phyloP scores from a whole-genome alignment of 2,797 vertebrate genomes.

The Hypotaenidia philippensis region DNA sequence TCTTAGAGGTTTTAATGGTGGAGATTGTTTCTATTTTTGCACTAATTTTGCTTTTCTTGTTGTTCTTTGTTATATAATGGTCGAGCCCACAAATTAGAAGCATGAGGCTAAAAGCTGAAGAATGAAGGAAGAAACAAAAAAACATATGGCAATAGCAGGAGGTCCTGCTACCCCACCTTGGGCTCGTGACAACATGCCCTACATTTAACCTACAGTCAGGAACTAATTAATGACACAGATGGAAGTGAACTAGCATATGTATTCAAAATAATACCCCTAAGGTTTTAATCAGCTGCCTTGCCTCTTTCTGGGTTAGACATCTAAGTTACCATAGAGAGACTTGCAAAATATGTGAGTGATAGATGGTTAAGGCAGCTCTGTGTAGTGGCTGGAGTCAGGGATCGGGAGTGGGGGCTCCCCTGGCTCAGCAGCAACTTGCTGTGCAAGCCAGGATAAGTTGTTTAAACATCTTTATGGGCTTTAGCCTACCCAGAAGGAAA shows the following conservation, averaged over 20 bases:
- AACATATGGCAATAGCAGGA: slow-evolving; percentile 71
- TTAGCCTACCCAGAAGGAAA: neutral
- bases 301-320: slow-evolving; percentile 42
- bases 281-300: slow-evolving; percentile 62
- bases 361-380: neutral
- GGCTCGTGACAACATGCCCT: slow-evolving; percentile 71
- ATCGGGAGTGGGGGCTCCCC: neutral
- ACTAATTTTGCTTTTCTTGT: neutral
- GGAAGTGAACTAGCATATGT: slow-evolving; percentile 66
- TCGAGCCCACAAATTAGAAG: slow-evolving; percentile 20
- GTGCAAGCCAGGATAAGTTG: neutral
- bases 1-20: neutral
- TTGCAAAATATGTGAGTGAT: neutral
- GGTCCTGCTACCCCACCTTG: slow-evolving; percentile 68
- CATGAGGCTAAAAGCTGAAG: slow-evolving; percentile 39
- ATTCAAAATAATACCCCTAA: slow-evolving; percentile 56
- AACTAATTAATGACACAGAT: slow-evolving; percentile 76
- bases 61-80: neutral
- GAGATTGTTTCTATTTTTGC: neutral
- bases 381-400: neutral
- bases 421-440: neutral
- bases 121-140: slow-evolving; percentile 56
- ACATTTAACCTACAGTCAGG: slow-evolving; percentile 75
- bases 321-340: neutral
- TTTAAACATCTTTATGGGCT: neutral